Percentiles rank a stretch among this genome's conserved stretches.
Conservation (phyloP, 2,797 vertebrate species). For the Rallus crepitans region DNA sequence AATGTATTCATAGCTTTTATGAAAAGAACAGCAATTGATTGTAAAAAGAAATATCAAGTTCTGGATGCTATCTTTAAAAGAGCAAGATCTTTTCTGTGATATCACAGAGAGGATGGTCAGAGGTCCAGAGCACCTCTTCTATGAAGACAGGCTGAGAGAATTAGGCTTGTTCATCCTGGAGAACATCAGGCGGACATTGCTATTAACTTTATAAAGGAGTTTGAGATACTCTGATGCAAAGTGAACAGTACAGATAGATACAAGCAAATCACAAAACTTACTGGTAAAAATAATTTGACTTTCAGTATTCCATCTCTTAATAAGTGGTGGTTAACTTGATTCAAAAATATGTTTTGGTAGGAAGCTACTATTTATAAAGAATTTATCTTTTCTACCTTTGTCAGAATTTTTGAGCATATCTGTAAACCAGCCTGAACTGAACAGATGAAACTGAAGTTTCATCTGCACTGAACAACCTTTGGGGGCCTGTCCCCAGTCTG, state of each 20-base stretch:
- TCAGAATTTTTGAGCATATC: too few relatives aligned
- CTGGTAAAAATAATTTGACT: not conserved
- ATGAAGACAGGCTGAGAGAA: too few relatives aligned
- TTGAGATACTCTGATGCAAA: not conserved
- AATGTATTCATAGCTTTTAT: not conserved
- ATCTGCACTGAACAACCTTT: too few relatives aligned
- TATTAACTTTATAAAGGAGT: not conserved
- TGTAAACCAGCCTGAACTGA: too few relatives aligned
- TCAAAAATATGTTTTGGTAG: not conserved
- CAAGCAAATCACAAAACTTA: not conserved
- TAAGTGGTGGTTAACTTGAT: not conserved
- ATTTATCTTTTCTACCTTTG: conserved; percentile 12
- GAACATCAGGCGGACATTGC: not conserved
- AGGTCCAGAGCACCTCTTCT: too few relatives aligned
- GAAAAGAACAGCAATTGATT: not conserved
- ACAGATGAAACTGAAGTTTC: too few relatives aligned
- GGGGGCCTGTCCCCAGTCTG: too few relatives aligned
- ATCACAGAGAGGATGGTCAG: not conserved
- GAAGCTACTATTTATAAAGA: conserved; percentile 33
- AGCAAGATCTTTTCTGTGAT: not conserved
- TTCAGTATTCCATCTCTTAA: not conserved
- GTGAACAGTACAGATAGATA: not conserved
- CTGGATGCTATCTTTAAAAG: not conserved
- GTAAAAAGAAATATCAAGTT: not conserved
- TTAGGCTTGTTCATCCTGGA: too few relatives aligned